Evolutionary conservation across 23 tunicate species (phyloP), one percentile per base, ranked within the genome.

Genomic region (Styela plicata): DNA sequence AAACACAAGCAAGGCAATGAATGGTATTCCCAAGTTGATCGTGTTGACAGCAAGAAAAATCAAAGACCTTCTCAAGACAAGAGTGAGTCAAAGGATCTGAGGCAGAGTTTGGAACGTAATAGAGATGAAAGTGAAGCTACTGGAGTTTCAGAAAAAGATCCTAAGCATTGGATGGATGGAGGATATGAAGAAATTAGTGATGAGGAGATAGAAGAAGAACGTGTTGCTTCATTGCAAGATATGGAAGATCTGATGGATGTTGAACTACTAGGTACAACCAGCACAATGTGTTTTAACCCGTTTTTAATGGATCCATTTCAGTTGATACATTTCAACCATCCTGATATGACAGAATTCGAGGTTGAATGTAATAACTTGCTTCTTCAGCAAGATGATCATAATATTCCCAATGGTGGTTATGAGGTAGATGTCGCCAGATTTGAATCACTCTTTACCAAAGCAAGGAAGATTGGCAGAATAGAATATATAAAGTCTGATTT

Each of bases 241-340:
- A 74, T 91, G 70, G 90, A 91, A 69, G 97, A 86, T 17, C 81
- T 90, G 79, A 63, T 91, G 70, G 85, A 84, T 21, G 97, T 74
- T 44, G 97, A 86, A 37, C 70, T 82, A 76, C 80, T 91, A 17
- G 74, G 86, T 3, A 82, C 90, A 23, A 24, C 90, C 22, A 68
- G 87, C 18, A 82, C 89, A 86, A 89, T 89, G 85, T 22, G 73
- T 0, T 91, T 86, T 78, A 91, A 91, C 44, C 97, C 97, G 1
- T 91, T 85, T 73, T 67, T 87, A 31, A 86, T 86, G 87, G 90
- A 86, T 52, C 71, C 78, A 20, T 78, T 63, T 62, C 97, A 89
- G 27, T 85, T 86, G 22, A 36, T 85, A 31, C 33, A 82, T 74
- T 86, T 69, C 76, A 91, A 63, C 83, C 83, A 82, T n/a, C 97